Evolutionary conservation across 1,140 invertebrate genomes (phyloP), one percentile per base, ranked within the genome.

Genomic region (Drosophila neocordata): DNA sequence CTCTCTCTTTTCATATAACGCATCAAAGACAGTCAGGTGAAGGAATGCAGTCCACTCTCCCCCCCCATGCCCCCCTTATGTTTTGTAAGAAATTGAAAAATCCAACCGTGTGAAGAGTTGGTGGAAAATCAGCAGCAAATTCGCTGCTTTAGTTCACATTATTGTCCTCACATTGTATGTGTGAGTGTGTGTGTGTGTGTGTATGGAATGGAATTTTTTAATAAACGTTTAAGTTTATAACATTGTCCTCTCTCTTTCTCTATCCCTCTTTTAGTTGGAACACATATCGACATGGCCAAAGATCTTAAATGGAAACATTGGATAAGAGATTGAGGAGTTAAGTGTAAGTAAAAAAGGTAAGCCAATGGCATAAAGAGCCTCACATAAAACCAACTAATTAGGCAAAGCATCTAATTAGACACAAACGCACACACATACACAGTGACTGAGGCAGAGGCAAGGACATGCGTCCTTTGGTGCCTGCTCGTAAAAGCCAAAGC

Each of bases 181-280:
- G 69, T 70, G 70, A 61, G 66, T 68, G 6, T 31, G 27, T 31
- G 27, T 31, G 27, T 48, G 63, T 13, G 12, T 58, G 73, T 73
- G 82, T 65, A 31, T 44, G 41, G 41, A 48, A 83, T 71, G 84
- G 83, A 87, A 87, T 87, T 87, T 87, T 78, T 87, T 87, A 87
- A 87, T 87, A 87, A 87, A 83, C 83, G 83, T 88, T 87, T 79
- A 87, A 87, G 79, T 87, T 87, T 87, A 87, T 87, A 88, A 87
- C 83, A 87, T 87, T 88, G 79, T 83, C 75, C 27, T 31, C 41
- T 15, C 13, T 18, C 15, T 18, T 9, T 9, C 15, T 44, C 41
- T 31, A 3, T 31, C 27, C 7, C 27, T 31, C 5, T 1, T 5
- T 6, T 31, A 31, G 27, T 1, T 3, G 48, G 51, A 51, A 65